phyloP scores from a whole-genome alignment of 2,113 vertebrate genomes.

The Alligator sinensis region DNA sequence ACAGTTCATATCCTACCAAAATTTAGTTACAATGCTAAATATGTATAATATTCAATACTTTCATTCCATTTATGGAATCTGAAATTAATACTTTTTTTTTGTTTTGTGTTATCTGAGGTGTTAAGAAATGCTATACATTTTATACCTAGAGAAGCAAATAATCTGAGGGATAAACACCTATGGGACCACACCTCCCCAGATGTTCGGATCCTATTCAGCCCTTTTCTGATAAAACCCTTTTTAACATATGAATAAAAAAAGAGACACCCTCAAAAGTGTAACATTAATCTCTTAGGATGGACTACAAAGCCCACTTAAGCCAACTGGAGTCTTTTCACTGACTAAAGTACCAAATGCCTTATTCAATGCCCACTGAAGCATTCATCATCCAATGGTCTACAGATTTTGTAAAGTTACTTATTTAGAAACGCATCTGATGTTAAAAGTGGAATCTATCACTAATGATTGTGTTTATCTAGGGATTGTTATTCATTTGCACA shows the following conservation, averaged over 20 bases:
- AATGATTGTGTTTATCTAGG: slow-evolving; percentile 63
- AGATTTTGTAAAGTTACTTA: slow-evolving; percentile 63
- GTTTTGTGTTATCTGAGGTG: neutral
- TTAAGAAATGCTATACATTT: slow-evolving; percentile 1
- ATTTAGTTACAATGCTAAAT: neutral
- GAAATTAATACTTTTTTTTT: neutral
- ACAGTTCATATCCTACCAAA: neutral
- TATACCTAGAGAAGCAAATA: slow-evolving; percentile 5
- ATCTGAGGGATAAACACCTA: neutral
- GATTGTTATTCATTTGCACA: slow-evolving; percentile 58
- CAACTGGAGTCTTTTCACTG: neutral
- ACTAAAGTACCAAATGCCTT: slow-evolving; percentile 19
- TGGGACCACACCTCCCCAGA: neutral
- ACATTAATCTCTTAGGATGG: neutral
- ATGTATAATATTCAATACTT: neutral
- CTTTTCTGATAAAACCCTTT: neutral
- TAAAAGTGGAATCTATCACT: slow-evolving; percentile 48
- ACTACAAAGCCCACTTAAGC: neutral
- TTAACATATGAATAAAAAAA: neutral
- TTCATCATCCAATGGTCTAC: slow-evolving; percentile 48
- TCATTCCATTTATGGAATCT: neutral
- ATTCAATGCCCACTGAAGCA: neutral
- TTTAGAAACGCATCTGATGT: slow-evolving; percentile 20
- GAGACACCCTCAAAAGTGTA: neutral
- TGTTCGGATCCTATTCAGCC: neutral